Conservation (phyloP, 2,888 invertebrate genomes). For the Alviniconcha strummeri region DNA sequence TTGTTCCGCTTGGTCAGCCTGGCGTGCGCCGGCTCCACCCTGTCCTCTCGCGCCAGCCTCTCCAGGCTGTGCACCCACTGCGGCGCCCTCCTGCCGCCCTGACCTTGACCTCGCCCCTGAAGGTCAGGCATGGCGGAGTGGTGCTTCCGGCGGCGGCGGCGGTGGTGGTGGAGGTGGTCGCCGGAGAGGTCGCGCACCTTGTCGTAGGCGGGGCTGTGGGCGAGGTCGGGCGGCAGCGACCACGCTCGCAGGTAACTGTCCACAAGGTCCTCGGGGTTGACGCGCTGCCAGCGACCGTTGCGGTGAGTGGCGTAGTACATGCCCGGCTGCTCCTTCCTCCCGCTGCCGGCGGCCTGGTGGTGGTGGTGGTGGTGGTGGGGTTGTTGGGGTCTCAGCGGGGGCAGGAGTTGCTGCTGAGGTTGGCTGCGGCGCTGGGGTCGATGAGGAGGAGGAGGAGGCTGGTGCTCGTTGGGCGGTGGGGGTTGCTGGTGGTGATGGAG, state of each 20-base stretch:
- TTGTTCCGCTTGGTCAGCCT: not conserved
- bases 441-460: not conserved
- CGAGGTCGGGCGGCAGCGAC: constrained; percentile 17
- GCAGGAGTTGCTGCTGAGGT: no score
- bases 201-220: not conserved
- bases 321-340: not conserved
- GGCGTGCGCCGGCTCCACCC: not conserved
- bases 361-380: not conserved
- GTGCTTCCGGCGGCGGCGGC: not conserved
- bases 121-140: not conserved
- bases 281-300: not conserved
- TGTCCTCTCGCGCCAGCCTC: constrained; percentile 9
- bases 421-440: no score
- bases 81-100: not conserved
- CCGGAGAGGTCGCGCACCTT: not conserved
- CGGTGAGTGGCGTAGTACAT: constrained; percentile 1
- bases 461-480: not conserved
- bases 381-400: not conserved
- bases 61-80: constrained; percentile 13
- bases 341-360: not conserved
- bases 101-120: not conserved
- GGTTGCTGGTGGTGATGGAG: not conserved
- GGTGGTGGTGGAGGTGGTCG: not conserved
- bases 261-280: constrained; percentile 26
- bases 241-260: constrained; percentile 16